Evolutionary conservation across 1,140 invertebrate genomes (phyloP).

Genomic region (Listronotus oregonensis): DNA sequence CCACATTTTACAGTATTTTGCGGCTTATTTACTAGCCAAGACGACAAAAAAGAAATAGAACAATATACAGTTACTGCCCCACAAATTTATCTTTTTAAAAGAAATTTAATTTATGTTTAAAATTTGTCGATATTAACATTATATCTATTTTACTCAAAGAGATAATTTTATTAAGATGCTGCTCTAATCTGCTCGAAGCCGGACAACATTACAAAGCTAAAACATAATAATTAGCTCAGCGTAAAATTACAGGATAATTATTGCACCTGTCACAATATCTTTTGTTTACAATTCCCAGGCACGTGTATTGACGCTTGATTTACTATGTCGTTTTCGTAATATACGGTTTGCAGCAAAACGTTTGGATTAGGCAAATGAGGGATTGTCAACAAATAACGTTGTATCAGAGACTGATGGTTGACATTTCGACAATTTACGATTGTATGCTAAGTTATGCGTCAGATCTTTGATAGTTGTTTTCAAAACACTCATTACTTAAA

Average conservation of each 20-base stretch:
- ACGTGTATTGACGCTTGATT: constrained; percentile 16
- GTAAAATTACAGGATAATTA: constrained; percentile 1
- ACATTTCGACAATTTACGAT: constrained; percentile 10
- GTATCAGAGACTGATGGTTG: constrained; percentile 6
- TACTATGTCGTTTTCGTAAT: constrained; percentile 13
- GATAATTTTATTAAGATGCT: no score
- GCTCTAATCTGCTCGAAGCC: no score
- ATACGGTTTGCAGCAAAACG: constrained; percentile 3
- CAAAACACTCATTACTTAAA: constrained; percentile 17
- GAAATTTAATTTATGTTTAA: no score
- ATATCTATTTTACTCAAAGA: no score
- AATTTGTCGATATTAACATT: no score
- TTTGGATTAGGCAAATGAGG: constrained; percentile 14
- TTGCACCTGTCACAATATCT: not conserved
- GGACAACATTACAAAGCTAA: no score
- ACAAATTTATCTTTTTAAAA: no score
- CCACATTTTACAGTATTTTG: no score
- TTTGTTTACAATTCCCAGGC: constrained; percentile 5
- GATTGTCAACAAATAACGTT: constrained; percentile 16
- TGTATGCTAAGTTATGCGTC: not conserved
- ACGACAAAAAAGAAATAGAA: no score
- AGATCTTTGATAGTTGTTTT: constrained; percentile 17
- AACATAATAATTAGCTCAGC: no score
- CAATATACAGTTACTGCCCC: no score
- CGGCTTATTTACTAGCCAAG: no score